Conservation (phyloP, 2,113 vertebrate genomes). For the Oreochromis aureus region DNA sequence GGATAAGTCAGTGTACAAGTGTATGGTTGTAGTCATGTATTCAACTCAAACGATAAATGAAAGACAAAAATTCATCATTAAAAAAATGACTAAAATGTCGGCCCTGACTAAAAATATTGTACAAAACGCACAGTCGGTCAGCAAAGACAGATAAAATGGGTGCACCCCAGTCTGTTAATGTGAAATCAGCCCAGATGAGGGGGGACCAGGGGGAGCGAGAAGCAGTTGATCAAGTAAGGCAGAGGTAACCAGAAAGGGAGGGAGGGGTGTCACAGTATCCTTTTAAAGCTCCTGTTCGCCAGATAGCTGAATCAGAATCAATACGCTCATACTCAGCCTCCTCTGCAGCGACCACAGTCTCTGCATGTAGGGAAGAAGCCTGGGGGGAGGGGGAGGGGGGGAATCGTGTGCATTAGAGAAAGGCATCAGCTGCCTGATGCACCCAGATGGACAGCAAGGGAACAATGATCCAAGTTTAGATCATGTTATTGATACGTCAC, state of each 20-base stretch:
- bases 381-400: neutral
- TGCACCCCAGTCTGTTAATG: neutral
- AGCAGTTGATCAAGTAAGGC: neutral
- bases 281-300: constrained; percentile 63
- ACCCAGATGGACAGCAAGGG: constrained; percentile 6
- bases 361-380: neutral
- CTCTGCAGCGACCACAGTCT: constrained; percentile 26
- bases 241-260: constrained; percentile 33
- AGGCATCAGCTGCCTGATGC: constrained; percentile 14
- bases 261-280: constrained; percentile 48
- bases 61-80: neutral
- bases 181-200: neutral
- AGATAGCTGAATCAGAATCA: constrained; percentile 64
- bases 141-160: neutral
- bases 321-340: constrained; percentile 61
- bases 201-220: neutral
- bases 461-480: constrained; percentile 52
- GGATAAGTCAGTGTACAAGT: neutral
- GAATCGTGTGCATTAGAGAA: neutral
- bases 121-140: fast-evolving
- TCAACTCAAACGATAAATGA: neutral
- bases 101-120: neutral
- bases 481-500: constrained; percentile 37
- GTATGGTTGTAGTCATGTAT: neutral
- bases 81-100: neutral